These are phyloP conservation scores for Zaprionus davidi DNA, from an alignment of 1,140 invertebrate species.

Conservation along the genomic window DNA sequence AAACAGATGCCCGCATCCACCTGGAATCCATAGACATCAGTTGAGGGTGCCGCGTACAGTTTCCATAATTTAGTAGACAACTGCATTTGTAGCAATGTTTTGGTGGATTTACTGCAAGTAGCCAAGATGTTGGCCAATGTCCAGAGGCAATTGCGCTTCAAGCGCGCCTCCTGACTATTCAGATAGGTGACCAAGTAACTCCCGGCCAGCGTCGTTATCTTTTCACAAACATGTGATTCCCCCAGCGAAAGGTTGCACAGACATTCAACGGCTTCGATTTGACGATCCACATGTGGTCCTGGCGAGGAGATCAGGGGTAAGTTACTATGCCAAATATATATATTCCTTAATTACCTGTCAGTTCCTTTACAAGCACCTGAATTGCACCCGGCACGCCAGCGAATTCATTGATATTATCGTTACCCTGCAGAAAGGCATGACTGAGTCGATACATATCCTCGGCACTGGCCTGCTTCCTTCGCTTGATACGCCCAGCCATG, in stretches of 20 bases:
- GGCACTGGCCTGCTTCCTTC: slow-evolving; percentile 73
- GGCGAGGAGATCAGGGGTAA: background rate
- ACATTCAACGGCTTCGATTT: slow-evolving; percentile 68
- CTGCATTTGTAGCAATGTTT: slow-evolving; percentile 68
- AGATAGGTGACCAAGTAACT: slow-evolving; percentile 76
- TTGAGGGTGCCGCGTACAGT: slow-evolving; percentile 43
- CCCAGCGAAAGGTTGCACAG: slow-evolving; percentile 79
- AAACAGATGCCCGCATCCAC: slow-evolving; percentile 67
- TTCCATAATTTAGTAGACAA: slow-evolving; percentile 70
- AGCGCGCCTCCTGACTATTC: slow-evolving; percentile 51
- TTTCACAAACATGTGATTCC: slow-evolving; percentile 70
- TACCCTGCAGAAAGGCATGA: slow-evolving; percentile 71
- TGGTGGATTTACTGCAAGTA: slow-evolving; percentile 53
- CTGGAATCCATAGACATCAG: slow-evolving; percentile 10
- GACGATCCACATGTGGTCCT: slow-evolving; percentile 59
- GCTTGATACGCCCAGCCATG: slow-evolving; percentile 67
- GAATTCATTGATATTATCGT: slow-evolving; percentile 69
- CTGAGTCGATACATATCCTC: slow-evolving; percentile 72
- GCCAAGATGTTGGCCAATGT: slow-evolving; percentile 69
- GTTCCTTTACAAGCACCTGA: slow-evolving; percentile 75
- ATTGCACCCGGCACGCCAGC: slow-evolving; percentile 61
- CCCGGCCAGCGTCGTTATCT: slow-evolving; percentile 67
- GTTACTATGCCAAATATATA: background rate
- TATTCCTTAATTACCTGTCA: slow-evolving; percentile 54
- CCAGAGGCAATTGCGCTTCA: slow-evolving; percentile 72